Base-by-base conservation (phyloP, 2,888 invertebrate genomes). In the Sinotaia quadrata region DNA sequence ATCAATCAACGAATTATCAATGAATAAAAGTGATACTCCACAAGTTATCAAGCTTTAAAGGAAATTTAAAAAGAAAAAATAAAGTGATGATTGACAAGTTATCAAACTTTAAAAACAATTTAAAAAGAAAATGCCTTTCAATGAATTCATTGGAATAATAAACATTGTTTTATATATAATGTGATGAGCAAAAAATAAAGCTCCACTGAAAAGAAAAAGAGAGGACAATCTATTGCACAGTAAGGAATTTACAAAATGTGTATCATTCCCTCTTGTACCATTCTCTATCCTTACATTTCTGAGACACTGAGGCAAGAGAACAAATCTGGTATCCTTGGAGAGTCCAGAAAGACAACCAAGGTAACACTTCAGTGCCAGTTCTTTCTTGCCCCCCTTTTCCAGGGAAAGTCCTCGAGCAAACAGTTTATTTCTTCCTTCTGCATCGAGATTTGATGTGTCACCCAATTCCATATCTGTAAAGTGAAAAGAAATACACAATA, bases 231-330 rank as follows among this genome's bases (percentile, higher is more conserved):
- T 31, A 3, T n/a, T 37, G 4, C n/a, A 29, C 34, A 15, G 18
- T 1, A 21, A 12, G 10, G 3, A 29, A 41, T 8, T 15, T 37
- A 37, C 15, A 10, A 21, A 37, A 59, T 21, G 5, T 36, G 36
- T 36, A 5, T 24, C 33, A 4, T 41, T 7, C 21, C 1, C 18
- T 0, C n/a, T 10, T 57, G 5, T 7, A 65, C 31, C n/a, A 12
- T 18, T 44, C 21, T 51, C 15, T n/a, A 24, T 75, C n/a, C 84
- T 78, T 71, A 84, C 85, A 76, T 82, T 82, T 72, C 84, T 78
- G 12, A 86, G 78, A 61, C 86, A 86, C 71, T 85, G 84, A 37
- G 86, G 85, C 52, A 86, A 71, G 21, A 81, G 77, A 5, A 78
- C 70, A 73, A 86, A 86, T 29, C 73, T 73, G 21, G 79, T 79